Evolutionary conservation across 2,888 invertebrate species (phyloP).

Genomic region (Aporophyla nigra): DNA sequence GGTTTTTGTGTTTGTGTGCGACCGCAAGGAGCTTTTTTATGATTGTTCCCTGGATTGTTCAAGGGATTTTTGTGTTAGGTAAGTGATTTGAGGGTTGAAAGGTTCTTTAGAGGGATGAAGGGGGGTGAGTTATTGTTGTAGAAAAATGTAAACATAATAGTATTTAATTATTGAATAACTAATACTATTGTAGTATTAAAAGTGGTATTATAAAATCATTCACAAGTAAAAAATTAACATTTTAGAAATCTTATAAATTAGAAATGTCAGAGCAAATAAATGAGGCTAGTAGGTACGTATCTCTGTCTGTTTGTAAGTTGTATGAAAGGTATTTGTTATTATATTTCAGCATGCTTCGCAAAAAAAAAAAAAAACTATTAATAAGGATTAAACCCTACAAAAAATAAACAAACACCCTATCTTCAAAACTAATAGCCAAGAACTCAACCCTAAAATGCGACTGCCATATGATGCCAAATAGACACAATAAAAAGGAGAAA

Average conservation of each 20-base stretch:
- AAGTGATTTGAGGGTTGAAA: conserved; percentile 40
- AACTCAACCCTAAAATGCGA: conserved; percentile 62
- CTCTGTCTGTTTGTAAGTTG: not conserved
- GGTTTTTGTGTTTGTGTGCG: conserved; percentile 69
- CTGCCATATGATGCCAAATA: conserved; percentile 71
- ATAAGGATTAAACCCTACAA: not conserved
- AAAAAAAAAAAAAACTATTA: too few relatives aligned
- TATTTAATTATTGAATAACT: too few relatives aligned
- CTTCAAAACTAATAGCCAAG: conserved; percentile 40
- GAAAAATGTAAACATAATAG: too few relatives aligned
- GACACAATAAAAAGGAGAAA: conserved; percentile 78
- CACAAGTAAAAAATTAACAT: too few relatives aligned
- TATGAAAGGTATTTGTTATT: not conserved
- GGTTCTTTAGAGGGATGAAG: not conserved
- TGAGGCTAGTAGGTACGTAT: not conserved
- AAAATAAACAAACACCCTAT: conserved; percentile 23
- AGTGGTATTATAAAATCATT: too few relatives aligned
- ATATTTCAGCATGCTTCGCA: not conserved
- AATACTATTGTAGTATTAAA: too few relatives aligned
- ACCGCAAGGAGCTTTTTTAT: conserved; percentile 76
- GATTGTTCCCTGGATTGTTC: conserved; percentile 62
- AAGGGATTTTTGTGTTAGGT: conserved; percentile 42
- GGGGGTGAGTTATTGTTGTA: too few relatives aligned
- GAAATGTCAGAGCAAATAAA: not conserved
- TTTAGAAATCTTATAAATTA: too few relatives aligned